These are phyloP conservation scores for Caenorhabditis sp. DNA, from an alignment of 2,888 invertebrate genomes.

Conservation along the genomic window DNA sequence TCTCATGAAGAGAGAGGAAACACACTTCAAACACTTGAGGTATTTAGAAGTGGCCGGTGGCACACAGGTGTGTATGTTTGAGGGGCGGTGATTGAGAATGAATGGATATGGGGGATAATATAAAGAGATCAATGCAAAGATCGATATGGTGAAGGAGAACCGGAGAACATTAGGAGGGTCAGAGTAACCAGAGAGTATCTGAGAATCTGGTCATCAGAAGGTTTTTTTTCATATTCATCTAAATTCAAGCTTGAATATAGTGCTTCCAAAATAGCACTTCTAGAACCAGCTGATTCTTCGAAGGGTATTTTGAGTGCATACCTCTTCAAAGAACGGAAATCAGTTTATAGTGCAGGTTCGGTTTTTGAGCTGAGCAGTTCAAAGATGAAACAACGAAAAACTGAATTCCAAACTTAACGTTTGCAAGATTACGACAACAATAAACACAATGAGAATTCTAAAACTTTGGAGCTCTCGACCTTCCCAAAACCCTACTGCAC, in stretches of 20 bases:
- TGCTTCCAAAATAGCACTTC: no score
- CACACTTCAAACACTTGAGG: conserved; percentile 50
- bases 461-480: not conserved
- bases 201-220: not conserved
- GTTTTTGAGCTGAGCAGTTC: no score
- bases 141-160: not conserved
- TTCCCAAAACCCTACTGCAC: not conserved
- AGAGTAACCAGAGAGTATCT: not conserved
- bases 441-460: no score
- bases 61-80: conserved; percentile 36
- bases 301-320: no score
- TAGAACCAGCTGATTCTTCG: no score
- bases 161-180: not conserved
- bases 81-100: conserved; percentile 17
- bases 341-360: no score
- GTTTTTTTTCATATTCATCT: no score
- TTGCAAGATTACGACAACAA: no score
- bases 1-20: conserved; percentile 7
- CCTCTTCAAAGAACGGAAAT: no score
- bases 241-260: no score
- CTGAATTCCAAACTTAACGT: no score
- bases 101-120: not conserved
- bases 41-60: conserved; percentile 34
- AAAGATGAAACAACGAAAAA: no score
- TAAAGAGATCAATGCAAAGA: conserved; percentile 5